A percentile compares a stretch with the other conserved stretches of the same genome.
These are phyloP conservation scores for Tragopan temminckii DNA, from an alignment of 2,797 vertebrate species.

Conservation along the genomic window DNA sequence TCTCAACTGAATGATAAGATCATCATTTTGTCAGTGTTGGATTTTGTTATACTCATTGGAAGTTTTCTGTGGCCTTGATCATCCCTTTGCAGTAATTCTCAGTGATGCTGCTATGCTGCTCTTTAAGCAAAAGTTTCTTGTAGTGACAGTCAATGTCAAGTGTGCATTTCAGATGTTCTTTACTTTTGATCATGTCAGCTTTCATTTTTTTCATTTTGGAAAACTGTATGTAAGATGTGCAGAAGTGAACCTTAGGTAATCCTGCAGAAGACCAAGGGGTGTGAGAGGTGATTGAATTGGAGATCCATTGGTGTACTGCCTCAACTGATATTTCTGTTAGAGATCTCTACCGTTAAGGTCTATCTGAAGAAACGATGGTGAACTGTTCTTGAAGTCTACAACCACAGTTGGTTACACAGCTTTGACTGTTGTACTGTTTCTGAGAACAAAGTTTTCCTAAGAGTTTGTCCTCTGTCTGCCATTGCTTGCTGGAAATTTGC, in stretches of 20 bases:
- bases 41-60: too few relatives aligned
- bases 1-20: neutral
- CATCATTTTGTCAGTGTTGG: neutral
- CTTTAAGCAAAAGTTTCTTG: neutral
- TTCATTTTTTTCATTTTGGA: neutral
- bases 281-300: neutral
- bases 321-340: rapidly evolving
- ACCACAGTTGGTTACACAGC: rapidly evolving
- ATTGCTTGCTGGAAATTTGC: neutral
- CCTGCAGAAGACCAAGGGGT: neutral
- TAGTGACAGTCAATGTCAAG: neutral
- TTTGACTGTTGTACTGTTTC: neutral
- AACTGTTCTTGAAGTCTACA: neutral
- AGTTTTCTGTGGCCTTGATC: neutral
- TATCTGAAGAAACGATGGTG: neutral
- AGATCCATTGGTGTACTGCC: rapidly evolving
- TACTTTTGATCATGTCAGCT: neutral
- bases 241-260: neutral
- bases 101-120: neutral
- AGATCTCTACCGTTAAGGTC: neutral
- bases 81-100: neutral
- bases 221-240: neutral
- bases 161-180: neutral
- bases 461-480: neutral
- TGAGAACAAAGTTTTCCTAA: neutral